Evolutionary conservation across 2,888 invertebrate genomes (phyloP).

Genomic region (Tipula lateralis): DNA sequence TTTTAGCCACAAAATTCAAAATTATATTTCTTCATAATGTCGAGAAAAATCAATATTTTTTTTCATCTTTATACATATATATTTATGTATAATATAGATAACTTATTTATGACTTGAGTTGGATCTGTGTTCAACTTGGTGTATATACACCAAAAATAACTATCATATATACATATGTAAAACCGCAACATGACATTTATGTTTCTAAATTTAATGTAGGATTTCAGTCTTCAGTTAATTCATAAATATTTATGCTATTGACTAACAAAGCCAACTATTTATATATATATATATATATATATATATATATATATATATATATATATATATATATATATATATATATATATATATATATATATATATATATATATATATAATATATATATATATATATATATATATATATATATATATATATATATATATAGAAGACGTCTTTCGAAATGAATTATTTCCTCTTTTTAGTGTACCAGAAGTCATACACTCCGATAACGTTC

Average conservation of each 20-base stretch:
- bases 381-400: no score
- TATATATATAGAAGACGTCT: no score
- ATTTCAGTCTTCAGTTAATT: neutral
- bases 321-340: no score
- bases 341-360: no score
- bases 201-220: neutral
- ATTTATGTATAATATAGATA: neutral
- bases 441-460: no score
- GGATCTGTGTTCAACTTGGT: neutral
- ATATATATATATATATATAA: no score
- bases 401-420: no score
- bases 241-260: neutral
- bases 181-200: neutral
- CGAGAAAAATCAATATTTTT: neutral
- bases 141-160: neutral
- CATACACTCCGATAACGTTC: no score
- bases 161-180: neutral
- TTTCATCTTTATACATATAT: neutral
- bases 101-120: neutral
- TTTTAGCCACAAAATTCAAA: neutral
- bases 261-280: neutral
- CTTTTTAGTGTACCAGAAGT: no score
- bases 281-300: no score
- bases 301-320: no score
- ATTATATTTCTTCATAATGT: neutral